Conservation (phyloP, 2,888 invertebrate species). For the Agonum fuliginosum region DNA sequence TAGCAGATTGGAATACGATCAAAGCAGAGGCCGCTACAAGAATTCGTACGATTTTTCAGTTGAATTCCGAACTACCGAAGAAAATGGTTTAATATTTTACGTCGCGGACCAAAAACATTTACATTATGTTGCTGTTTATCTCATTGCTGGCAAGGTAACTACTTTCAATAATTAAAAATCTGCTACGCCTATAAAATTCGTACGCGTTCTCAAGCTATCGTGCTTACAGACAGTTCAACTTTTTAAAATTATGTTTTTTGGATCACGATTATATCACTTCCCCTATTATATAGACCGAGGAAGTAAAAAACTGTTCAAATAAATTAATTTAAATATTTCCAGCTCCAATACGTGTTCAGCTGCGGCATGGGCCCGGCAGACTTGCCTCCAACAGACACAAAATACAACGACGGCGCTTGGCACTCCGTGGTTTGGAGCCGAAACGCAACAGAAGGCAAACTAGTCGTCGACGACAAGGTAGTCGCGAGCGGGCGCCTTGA, state of each 20-base stretch:
- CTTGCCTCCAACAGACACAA: slow-evolving; percentile 75
- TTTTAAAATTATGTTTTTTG: too few relatives aligned
- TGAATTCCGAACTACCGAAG: slow-evolving; percentile 84
- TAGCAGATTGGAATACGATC: slow-evolving; percentile 84
- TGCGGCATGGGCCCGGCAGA: slow-evolving; percentile 80
- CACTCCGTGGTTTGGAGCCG: slow-evolving; percentile 84
- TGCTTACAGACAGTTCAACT: too few relatives aligned
- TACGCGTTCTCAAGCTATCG: too few relatives aligned
- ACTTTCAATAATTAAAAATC: too few relatives aligned
- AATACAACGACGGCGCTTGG: slow-evolving; percentile 86
- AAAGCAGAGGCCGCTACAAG: slow-evolving; percentile 75
- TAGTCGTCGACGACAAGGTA: slow-evolving; percentile 80
- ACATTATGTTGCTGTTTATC: slow-evolving; percentile 85
- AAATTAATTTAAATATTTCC: too few relatives aligned
- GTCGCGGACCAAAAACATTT: slow-evolving; percentile 77
- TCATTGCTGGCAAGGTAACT: slow-evolving; percentile 84
- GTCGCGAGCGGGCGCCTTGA: slow-evolving; percentile 75
- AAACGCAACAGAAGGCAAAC: slow-evolving; percentile 77
- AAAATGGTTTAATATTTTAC: slow-evolving; percentile 90
- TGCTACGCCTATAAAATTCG: too few relatives aligned
- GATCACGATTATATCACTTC: too few relatives aligned
- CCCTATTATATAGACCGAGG: too few relatives aligned
- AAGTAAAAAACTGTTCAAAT: too few relatives aligned
- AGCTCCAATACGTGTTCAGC: slow-evolving; percentile 83
- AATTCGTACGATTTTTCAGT: slow-evolving; percentile 85